Evolutionary conservation across 1,140 invertebrate genomes (phyloP).

Genomic region (Gryon sp.): DNA sequence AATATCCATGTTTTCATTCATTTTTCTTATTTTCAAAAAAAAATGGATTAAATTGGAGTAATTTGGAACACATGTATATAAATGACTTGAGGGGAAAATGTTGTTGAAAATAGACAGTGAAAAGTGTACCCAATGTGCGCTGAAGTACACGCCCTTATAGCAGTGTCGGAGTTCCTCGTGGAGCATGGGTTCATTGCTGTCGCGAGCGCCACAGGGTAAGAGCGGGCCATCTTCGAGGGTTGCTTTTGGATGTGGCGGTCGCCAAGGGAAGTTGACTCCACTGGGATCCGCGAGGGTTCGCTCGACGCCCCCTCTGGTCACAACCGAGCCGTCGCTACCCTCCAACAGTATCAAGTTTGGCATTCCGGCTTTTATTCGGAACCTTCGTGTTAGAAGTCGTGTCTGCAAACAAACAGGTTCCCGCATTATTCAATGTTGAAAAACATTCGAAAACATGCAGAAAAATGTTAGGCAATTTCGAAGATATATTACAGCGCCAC

Average conservation of each 20-base stretch:
- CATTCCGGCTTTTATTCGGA: conserved; percentile 86
- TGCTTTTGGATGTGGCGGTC: conserved; percentile 81
- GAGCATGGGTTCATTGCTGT: conserved; percentile 77
- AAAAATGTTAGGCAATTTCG: too few species aligned
- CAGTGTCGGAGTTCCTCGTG: conserved; percentile 82
- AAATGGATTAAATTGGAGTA: too few species aligned
- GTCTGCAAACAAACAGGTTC: conserved; percentile 80
- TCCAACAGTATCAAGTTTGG: conserved; percentile 88
- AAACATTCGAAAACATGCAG: too few species aligned
- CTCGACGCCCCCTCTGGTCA: conserved; percentile 85
- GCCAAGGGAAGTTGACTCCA: conserved; percentile 86
- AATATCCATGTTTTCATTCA: too few species aligned
- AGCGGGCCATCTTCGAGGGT: conserved; percentile 83
- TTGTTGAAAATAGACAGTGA: conserved; percentile 28
- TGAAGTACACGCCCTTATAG: conserved; percentile 89
- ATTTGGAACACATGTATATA: background rate
- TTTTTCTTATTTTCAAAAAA: too few species aligned
- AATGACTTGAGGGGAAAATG: too few species aligned
- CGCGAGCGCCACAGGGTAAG: conserved; percentile 80
- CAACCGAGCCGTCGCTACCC: conserved; percentile 80
- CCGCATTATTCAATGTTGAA: conserved; percentile 18
- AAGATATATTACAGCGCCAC: too few species aligned
- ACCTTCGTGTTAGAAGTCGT: conserved; percentile 84
- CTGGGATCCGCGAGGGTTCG: conserved; percentile 84
- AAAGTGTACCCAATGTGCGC: conserved; percentile 87